These are phyloP conservation scores for Parauchenoglanis ngamensis DNA, from an alignment of 2,797 vertebrate species.

Conservation along the genomic window DNA sequence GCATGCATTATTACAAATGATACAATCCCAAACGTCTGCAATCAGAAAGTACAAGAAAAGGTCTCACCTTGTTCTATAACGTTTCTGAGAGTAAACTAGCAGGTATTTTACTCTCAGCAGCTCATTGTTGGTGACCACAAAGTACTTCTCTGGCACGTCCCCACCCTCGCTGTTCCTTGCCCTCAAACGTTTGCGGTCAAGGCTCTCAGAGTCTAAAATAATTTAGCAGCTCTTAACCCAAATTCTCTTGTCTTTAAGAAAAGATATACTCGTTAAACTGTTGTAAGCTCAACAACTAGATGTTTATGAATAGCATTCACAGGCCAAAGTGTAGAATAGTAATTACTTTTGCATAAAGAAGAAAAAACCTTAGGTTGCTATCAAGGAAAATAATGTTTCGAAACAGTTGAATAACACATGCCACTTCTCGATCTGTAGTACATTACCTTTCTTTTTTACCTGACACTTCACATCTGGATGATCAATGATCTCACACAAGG, in stretches of 20 bases:
- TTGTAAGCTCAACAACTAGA: not conserved
- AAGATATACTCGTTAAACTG: not conserved
- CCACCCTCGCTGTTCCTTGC: constrained; percentile 95
- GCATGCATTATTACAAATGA: not conserved
- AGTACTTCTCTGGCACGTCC: constrained; percentile 94
- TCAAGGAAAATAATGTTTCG: not conserved
- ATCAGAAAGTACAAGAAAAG: not conserved
- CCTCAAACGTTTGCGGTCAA: constrained; percentile 88
- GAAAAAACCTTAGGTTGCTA: too few species aligned
- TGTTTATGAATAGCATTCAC: not conserved
- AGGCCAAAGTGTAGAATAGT: not conserved
- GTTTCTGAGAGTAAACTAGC: constrained; percentile 92
- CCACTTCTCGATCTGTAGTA: not conserved
- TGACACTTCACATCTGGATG: constrained; percentile 98
- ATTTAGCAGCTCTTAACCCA: not conserved
- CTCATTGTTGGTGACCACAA: constrained; percentile 97
- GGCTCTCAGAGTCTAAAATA: constrained; percentile 83
- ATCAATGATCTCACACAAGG: constrained; percentile 95
- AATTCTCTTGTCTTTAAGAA: not conserved
- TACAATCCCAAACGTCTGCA: not conserved
- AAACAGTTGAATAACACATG: not conserved
- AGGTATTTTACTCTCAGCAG: constrained; percentile 93
- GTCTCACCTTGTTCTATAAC: constrained; percentile 76
- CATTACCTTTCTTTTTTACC: constrained; percentile 90
- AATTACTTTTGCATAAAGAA: not conserved